These are phyloP conservation scores for Andricus curvator DNA, from an alignment of 2,888 invertebrate genomes.

Conservation along the genomic window DNA sequence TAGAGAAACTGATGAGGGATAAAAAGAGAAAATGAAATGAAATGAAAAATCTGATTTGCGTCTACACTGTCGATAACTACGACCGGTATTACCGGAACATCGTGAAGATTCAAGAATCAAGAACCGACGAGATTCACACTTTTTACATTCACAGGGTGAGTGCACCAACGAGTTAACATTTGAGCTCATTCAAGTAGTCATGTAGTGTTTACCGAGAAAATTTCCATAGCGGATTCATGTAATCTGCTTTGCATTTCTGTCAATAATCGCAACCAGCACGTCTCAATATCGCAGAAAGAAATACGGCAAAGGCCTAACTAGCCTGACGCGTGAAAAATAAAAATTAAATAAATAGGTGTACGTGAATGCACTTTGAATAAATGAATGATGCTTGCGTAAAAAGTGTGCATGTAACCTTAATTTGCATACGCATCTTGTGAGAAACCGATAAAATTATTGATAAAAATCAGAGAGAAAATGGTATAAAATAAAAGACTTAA, in stretches of 20 bases:
- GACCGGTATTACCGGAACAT: constrained; percentile 49
- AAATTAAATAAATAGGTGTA: constrained; percentile 25
- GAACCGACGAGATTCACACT: constrained; percentile 20
- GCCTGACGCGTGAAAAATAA: constrained; percentile 16
- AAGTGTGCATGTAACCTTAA: constrained; percentile 2
- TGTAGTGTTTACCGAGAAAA: constrained; percentile 33
- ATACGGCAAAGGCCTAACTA: constrained; percentile 10
- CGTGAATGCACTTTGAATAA: constrained; percentile 26
- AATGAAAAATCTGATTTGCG: constrained; percentile 14
- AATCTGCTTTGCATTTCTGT: constrained; percentile 39
- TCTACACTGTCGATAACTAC: constrained; percentile 42
- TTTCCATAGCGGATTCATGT: constrained; percentile 24
- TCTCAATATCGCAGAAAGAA: constrained; percentile 30
- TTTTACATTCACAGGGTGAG: constrained; percentile 22
- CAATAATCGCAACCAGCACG: constrained; percentile 16
- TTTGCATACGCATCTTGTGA: neutral
- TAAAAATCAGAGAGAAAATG: neutral
- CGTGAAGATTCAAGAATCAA: neutral
- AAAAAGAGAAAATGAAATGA: constrained; percentile 1
- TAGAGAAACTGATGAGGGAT: neutral
- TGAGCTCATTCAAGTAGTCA: constrained; percentile 26
- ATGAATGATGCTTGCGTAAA: constrained; percentile 17
- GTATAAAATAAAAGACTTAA: neutral
- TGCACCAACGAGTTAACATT: constrained; percentile 23
- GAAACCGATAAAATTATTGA: neutral